These are phyloP conservation scores for Cichlasoma orientale DNA, from an alignment of 2,797 vertebrate genomes.

Conservation along the genomic window DNA sequence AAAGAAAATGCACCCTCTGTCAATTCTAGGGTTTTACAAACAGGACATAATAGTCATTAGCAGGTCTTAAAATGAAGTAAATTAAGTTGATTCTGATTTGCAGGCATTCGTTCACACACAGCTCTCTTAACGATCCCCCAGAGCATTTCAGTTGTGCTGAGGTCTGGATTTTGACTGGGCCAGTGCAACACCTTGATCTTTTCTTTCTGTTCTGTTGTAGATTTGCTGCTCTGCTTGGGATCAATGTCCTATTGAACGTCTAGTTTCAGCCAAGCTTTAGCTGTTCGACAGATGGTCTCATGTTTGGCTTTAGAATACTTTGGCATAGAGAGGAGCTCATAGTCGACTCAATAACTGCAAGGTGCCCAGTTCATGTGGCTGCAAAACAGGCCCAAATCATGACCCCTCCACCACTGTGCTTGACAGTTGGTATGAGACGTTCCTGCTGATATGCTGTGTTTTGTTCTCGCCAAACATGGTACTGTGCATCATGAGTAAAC, in stretches of 20 bases:
- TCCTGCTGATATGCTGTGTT: neutral
- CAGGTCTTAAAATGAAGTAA: neutral
- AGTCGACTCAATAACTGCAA: neutral
- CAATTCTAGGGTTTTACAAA: neutral
- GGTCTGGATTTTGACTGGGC: neutral
- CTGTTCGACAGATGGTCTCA: no score
- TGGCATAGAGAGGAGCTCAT: no score
- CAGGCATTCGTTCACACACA: neutral
- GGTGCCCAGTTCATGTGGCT: neutral
- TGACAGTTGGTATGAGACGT: neutral
- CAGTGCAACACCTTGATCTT: neutral
- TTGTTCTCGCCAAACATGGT: fast-evolving
- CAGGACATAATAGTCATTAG: neutral
- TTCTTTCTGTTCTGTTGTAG: neutral
- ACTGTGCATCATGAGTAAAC: neutral
- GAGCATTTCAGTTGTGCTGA: neutral
- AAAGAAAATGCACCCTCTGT: no score
- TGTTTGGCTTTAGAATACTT: no score
- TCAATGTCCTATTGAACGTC: neutral
- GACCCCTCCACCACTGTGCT: neutral
- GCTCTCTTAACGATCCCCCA: neutral
- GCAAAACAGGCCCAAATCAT: neutral
- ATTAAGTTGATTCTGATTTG: neutral
- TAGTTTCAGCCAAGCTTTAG: neutral
- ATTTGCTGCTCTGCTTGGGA: neutral